Conservation (phyloP, 1,140 invertebrate species). For the Zaprionus ornatus region DNA sequence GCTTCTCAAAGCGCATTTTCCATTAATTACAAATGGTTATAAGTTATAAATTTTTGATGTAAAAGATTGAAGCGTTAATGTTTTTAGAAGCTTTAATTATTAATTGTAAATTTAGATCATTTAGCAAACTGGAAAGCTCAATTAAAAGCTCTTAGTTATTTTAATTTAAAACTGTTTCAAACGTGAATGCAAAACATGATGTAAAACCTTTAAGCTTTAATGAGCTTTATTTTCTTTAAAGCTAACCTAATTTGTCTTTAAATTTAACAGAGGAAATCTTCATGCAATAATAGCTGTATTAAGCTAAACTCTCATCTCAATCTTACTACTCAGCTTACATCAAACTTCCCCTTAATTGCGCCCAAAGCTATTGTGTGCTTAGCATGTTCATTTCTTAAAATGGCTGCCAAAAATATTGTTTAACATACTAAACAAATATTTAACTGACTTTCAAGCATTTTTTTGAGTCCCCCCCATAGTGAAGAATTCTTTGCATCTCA, state of each 20-base stretch:
- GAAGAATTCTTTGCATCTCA: not conserved
- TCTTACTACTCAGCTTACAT: not conserved
- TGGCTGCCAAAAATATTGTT: not conserved
- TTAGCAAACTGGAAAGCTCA: no score
- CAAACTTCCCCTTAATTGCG: not conserved
- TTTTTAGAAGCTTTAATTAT: not conserved
- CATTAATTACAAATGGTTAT: no score
- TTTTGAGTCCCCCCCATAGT: not conserved
- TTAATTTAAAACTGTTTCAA: not conserved
- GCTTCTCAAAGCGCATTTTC: no score
- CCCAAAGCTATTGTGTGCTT: not conserved
- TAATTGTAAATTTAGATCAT: not conserved
- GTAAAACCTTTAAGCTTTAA: no score
- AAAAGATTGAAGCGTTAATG: no score
- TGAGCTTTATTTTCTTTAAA: no score
- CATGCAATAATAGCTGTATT: no score
- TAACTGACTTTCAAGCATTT: not conserved
- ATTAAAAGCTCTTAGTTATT: not conserved
- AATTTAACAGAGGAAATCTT: no score
- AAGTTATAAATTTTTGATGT: no score
- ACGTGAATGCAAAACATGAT: not conserved
- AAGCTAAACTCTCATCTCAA: not conserved
- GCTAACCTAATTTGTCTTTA: no score
- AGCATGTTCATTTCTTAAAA: not conserved
- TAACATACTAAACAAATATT: constrained; percentile 1